These are phyloP conservation scores for Tetramorium alpestre DNA, from an alignment of 1,140 invertebrate genomes.

Conservation along the genomic window DNA sequence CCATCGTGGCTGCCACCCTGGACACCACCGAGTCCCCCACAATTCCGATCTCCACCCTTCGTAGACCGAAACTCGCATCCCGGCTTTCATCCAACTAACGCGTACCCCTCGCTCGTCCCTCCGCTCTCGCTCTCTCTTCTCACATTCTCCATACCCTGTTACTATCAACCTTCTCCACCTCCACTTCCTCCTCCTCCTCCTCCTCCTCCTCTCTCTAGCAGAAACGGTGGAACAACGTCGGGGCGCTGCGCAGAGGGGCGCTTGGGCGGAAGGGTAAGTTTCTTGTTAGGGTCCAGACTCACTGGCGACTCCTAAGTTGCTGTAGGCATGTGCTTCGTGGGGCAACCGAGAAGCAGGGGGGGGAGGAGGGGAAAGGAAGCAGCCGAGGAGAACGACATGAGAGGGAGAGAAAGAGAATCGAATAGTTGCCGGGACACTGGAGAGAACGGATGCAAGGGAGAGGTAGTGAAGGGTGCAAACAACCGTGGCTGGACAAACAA, in stretches of 20 bases:
- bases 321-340: constrained; percentile 66
- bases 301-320: constrained; percentile 80
- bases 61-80: constrained; percentile 69
- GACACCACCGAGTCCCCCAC: constrained; percentile 55
- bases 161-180: constrained; percentile 57
- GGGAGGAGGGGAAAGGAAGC: constrained; percentile 31
- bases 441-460: constrained; percentile 10
- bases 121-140: constrained; percentile 8
- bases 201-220: constrained; percentile 52
- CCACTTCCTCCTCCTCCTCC: background rate
- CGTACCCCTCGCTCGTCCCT: constrained; percentile 7
- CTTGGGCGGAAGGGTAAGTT: constrained; percentile 81
- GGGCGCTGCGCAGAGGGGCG: constrained; percentile 61
- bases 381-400: constrained; percentile 20
- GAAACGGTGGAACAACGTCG: constrained; percentile 67
- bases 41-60: constrained; percentile 71
- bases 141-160: constrained; percentile 43
- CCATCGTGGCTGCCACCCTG: constrained; percentile 69
- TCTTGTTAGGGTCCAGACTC: constrained; percentile 85
- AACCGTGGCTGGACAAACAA: constrained; percentile 73
- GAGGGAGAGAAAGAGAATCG: background rate
- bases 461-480: constrained; percentile 73
- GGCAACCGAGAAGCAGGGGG: background rate
- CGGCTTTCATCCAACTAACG: constrained; percentile 66
- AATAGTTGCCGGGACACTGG: background rate